phyloP scores from a whole-genome alignment of 2,888 invertebrate species.

The Lissonota sp. region DNA sequence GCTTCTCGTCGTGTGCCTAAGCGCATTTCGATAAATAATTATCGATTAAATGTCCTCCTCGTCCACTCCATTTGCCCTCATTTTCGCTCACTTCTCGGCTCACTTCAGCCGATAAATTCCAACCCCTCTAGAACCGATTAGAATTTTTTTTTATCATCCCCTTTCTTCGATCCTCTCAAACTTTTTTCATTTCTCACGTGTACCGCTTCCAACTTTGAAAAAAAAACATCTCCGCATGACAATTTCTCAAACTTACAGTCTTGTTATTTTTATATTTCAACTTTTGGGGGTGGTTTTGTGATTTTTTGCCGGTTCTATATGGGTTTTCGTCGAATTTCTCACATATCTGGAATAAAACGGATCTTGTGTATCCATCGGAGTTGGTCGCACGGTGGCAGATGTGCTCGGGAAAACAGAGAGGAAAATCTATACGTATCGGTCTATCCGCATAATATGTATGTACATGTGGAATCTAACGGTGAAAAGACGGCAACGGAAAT shows the following conservation, averaged over 20 bases:
- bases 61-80: conserved; percentile 47
- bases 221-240: no score
- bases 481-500: conserved; percentile 54
- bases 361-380: no score
- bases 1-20: conserved; percentile 53
- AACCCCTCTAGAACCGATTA: conserved; percentile 35
- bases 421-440: no score
- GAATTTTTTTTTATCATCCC: conserved; percentile 23
- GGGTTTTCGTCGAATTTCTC: no score
- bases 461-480: neutral
- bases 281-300: no score
- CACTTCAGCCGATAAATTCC: conserved; percentile 32
- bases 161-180: neutral
- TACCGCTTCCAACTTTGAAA: neutral
- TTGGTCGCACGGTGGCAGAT: no score
- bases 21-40: conserved; percentile 64
- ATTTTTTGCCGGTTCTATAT: no score
- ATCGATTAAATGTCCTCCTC: conserved; percentile 58
- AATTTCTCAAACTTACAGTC: no score
- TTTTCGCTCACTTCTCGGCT: conserved; percentile 38
- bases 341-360: no score
- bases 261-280: no score
- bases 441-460: neutral
- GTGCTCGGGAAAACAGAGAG: no score
- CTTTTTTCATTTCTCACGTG: neutral